These are phyloP conservation scores for Athrips mouffetella DNA, from an alignment of 2,888 invertebrate species.

Conservation along the genomic window DNA sequence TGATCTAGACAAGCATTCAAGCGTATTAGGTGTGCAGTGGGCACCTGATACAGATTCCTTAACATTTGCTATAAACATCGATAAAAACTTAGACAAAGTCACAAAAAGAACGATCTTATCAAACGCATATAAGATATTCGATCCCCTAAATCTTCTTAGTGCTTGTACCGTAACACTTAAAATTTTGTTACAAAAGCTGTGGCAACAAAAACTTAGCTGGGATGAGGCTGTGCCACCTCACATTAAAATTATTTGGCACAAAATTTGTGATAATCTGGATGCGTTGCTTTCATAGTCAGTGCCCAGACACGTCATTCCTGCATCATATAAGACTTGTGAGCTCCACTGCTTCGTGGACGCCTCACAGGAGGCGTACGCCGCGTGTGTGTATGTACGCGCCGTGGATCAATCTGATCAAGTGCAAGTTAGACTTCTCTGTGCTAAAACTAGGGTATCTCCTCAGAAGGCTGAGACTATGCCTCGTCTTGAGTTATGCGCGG, in stretches of 20 bases:
- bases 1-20: too few species aligned
- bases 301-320: conserved; percentile 26
- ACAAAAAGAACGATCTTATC: conserved; percentile 28
- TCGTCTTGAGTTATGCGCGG: conserved; percentile 34
- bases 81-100: neutral
- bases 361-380: conserved; percentile 32
- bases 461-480: conserved; percentile 32
- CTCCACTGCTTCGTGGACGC: conserved; percentile 33
- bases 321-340: conserved; percentile 19
- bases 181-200: conserved; percentile 28
- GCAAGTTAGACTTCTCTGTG: conserved; percentile 23
- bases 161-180: conserved; percentile 27
- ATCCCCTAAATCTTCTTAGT: conserved; percentile 28
- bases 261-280: conserved; percentile 11
- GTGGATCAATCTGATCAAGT: conserved; percentile 14
- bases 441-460: conserved; percentile 31
- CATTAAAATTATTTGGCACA: conserved; percentile 1
- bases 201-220: conserved; percentile 28
- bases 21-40: conserved; percentile 26
- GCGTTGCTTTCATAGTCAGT: conserved; percentile 23
- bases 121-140: conserved; percentile 27
- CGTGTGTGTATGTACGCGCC: conserved; percentile 29
- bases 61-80: neutral
- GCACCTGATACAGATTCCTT: conserved; percentile 15
- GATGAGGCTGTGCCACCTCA: conserved; percentile 22